These are phyloP conservation scores for Ptychadena robeensis DNA, from an alignment of 2,797 vertebrate genomes.

Conservation along the genomic window DNA sequence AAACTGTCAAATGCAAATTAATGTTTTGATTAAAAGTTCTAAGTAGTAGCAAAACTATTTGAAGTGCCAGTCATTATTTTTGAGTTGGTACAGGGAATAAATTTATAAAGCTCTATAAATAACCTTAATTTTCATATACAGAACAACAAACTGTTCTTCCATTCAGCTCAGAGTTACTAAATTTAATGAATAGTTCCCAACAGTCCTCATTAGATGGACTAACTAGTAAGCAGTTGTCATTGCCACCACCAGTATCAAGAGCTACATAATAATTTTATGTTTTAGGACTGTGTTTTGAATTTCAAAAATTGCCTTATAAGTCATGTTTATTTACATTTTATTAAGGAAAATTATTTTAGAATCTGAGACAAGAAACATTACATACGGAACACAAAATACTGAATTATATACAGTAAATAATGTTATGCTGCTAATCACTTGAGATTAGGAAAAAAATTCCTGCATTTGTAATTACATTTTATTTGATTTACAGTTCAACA, in stretches of 20 bases:
- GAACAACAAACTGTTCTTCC: constrained; percentile 21
- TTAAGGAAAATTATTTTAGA: background rate
- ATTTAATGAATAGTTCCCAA: constrained; percentile 53
- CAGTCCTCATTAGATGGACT: constrained; percentile 49
- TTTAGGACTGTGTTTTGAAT: background rate
- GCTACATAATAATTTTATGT: constrained; percentile 1
- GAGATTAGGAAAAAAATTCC: constrained; percentile 24
- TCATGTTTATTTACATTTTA: constrained; percentile 37
- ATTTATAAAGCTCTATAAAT: constrained; percentile 38
- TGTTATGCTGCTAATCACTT: constrained; percentile 45
- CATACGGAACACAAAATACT: background rate
- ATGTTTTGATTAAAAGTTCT: constrained; percentile 32
- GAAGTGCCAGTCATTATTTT: constrained; percentile 40
- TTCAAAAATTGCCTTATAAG: background rate
- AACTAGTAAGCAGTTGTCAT: constrained; percentile 39
- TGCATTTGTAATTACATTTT: constrained; percentile 51
- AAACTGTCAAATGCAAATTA: constrained; percentile 43
- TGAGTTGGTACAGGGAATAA: constrained; percentile 3
- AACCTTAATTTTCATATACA: constrained; percentile 36
- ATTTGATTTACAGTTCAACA: constrained; percentile 54
- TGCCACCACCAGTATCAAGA: constrained; percentile 30
- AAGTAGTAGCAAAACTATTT: constrained; percentile 34
- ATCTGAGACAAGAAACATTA: background rate
- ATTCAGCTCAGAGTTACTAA: constrained; percentile 41
- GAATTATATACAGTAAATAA: constrained; percentile 23